These are phyloP conservation scores for Poicephalus meyeri DNA, from an alignment of 2,113 vertebrate genomes.

Conservation along the genomic window DNA sequence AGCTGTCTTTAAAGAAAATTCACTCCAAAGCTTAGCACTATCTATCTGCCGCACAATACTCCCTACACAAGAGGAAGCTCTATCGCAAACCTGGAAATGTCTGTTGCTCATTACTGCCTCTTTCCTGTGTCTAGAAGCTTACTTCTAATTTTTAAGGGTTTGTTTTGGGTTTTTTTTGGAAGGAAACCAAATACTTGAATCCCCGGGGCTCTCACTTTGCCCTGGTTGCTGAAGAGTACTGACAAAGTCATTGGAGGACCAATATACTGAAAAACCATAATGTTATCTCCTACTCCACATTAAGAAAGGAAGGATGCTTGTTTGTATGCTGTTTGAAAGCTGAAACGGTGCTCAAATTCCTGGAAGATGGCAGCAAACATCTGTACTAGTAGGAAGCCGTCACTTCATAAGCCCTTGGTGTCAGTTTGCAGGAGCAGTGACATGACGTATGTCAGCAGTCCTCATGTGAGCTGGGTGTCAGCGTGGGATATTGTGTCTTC, in stretches of 20 bases:
- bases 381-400: neutral
- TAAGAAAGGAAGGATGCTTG: neutral
- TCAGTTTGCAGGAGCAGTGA: neutral
- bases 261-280: neutral
- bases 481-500: fast-evolving
- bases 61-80: neutral
- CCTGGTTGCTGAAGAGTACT: neutral
- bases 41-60: neutral
- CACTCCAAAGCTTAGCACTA: neutral
- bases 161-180: neutral
- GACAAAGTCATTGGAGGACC: neutral
- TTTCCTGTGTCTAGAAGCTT: neutral
- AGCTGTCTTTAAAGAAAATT: neutral
- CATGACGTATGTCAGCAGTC: neutral
- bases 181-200: neutral
- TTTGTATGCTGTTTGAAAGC: neutral
- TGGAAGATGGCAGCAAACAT: neutral
- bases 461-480: neutral
- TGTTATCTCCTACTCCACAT: neutral
- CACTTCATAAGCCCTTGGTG: fast-evolving
- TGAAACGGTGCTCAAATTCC: neutral
- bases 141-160: neutral
- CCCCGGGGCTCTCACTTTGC: neutral
- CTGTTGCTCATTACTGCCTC: neutral
- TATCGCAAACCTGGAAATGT: neutral